Evolutionary conservation across 2,888 invertebrate genomes (phyloP).

Genomic region (Galerucella calmariensis): DNA sequence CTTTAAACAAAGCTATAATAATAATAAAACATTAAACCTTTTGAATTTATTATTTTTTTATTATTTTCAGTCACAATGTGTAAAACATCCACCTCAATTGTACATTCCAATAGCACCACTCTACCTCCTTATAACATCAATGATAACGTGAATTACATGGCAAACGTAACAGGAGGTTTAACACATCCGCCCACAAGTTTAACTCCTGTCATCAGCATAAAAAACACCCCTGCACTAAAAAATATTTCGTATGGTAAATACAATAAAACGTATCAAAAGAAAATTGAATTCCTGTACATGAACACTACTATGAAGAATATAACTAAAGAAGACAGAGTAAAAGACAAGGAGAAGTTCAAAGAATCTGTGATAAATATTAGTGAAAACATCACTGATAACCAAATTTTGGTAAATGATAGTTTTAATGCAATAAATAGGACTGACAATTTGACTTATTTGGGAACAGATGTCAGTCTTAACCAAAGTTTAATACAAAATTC

Average conservation of each 20-base stretch:
- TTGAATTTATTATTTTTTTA: constrained; percentile 26
- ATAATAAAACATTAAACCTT: no score
- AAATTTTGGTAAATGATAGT: constrained; percentile 49
- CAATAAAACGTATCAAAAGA: constrained; percentile 49
- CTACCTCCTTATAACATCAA: constrained; percentile 39
- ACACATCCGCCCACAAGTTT: constrained; percentile 52
- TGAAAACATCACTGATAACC: constrained; percentile 54
- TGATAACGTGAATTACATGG: constrained; percentile 41
- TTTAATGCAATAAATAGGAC: constrained; percentile 53
- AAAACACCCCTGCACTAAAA: constrained; percentile 40
- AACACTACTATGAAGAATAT: constrained; percentile 42
- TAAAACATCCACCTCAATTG: constrained; percentile 36
- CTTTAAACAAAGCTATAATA: no score
- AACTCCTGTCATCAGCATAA: constrained; percentile 38
- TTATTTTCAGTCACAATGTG: constrained; percentile 50
- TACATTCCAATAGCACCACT: constrained; percentile 51
- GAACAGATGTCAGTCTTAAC: constrained; percentile 52
- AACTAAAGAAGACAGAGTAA: constrained; percentile 39
- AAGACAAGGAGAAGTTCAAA: constrained; percentile 48
- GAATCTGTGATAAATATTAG: constrained; percentile 62
- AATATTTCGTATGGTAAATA: constrained; percentile 39
- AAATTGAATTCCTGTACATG: constrained; percentile 43
- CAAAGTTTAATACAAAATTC: constrained; percentile 52
- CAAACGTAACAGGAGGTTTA: constrained; percentile 45
- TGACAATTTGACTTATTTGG: constrained; percentile 55